A percentile compares a stretch with the other conserved stretches of the same genome.
phyloP scores from a whole-genome alignment of 1,140 invertebrate genomes.

The Drosophila bocqueti region DNA sequence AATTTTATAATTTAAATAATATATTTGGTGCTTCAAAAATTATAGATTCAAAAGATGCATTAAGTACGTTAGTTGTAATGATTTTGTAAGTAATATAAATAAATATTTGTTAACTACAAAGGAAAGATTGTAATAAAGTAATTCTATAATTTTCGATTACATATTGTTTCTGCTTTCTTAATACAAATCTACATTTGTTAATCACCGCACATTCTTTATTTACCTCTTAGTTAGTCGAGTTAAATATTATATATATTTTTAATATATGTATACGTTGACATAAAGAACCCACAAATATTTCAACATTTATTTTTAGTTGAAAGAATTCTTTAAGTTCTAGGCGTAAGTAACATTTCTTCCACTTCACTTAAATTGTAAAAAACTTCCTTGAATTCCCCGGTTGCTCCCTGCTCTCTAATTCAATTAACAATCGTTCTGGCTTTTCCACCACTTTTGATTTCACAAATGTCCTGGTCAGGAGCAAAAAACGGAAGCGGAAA shows the following conservation, averaged over 20 bases:
- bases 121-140: no score
- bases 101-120: no score
- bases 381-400: neutral
- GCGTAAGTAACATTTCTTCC: neutral
- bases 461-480: neutral
- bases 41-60: no score
- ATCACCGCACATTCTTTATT: no score
- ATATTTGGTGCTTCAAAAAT: neutral
- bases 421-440: slow-evolving; percentile 3
- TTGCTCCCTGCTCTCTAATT: neutral
- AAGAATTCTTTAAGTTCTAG: neutral
- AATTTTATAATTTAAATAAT: neutral
- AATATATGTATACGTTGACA: neutral
- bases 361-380: slow-evolving; percentile 5
- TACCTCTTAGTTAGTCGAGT: neutral
- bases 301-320: neutral
- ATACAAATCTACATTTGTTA: no score
- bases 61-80: no score
- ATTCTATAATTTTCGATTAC: no score
- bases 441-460: slow-evolving; percentile 1
- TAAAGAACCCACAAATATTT: neutral
- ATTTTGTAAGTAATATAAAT: no score
- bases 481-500: neutral
- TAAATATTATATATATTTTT: neutral
- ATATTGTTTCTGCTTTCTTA: no score